Base-by-base conservation (phyloP, 2,888 invertebrate species). In the Apotomis betuletana region DNA sequence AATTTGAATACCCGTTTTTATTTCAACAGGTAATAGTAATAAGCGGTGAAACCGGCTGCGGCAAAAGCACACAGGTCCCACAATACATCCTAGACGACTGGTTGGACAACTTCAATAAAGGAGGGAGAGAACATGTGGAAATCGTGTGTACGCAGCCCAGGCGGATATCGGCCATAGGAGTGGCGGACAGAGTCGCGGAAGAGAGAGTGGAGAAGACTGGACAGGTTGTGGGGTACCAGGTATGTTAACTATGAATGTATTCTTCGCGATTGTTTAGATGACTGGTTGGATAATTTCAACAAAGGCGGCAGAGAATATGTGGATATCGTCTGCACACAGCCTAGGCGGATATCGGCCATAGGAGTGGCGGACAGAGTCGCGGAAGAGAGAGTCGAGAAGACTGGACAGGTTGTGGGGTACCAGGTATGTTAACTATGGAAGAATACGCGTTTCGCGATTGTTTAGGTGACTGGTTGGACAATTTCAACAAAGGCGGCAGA, bases 111-210 rank as follows among this genome's bases (percentile, higher is more conserved):
- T 91, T 91, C 74, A 88, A 94, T 10, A 90, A 92, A 9, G 86
- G 86, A 8, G 92, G 90, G 0, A 89, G 93, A 10, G 90, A 94
- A 9, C 96, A 97, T 74, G 95, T 97, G 4, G 96, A 98, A 82
- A 96, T 99, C 58, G 94, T 99, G 62, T 98, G 98, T 82, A 98
- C 98, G 0, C 98, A 99, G 87, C 99, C 99, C 0, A 94, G 99
- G 59, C 93, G 98, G 79, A 95, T 99, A 81, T 98, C 98, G 0
- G 98, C 98, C 3, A 96, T 98, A 69, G 97, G 97, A 12, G 97
- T 99, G 0, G 97, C 98, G 0, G 98, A 98, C 81, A 94, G 98
- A 81, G 98, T 99, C 0, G 96, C 98, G 0, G 95, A 96, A 4
- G 99, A 99, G 87, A 93, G 98, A 68, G 93, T 94, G 38, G 98